These are phyloP conservation scores for Oreotrochilus melanogaster DNA, from an alignment of 2,113 vertebrate genomes.

Conservation along the genomic window DNA sequence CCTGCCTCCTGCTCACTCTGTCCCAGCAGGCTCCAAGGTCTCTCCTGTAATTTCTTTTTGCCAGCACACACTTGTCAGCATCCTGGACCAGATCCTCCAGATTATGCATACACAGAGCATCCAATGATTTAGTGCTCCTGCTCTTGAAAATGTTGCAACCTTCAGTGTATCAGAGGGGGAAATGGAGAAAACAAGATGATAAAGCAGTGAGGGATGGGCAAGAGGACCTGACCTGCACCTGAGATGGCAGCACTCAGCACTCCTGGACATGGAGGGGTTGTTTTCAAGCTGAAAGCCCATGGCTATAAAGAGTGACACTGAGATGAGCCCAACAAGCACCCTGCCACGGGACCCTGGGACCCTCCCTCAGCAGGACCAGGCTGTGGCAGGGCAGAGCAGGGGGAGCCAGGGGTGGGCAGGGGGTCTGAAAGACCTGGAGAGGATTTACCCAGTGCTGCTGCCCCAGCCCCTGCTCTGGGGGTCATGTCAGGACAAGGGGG, in stretches of 20 bases:
- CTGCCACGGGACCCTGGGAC: too few relatives aligned
- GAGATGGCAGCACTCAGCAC: not conserved
- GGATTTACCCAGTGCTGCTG: not conserved
- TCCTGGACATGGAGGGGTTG: not conserved
- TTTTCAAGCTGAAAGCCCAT: not conserved
- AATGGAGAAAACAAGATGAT: conserved; percentile 30
- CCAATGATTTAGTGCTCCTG: conserved; percentile 9
- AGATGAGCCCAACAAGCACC: too few relatives aligned
- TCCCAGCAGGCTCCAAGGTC: not conserved
- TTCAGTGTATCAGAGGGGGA: not conserved
- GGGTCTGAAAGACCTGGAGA: not conserved
- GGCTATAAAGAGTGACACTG: too few relatives aligned
- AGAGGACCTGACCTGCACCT: conserved; percentile 9
- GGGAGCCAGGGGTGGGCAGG: too few relatives aligned
- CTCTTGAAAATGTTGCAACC: not conserved
- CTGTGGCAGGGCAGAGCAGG: too few relatives aligned
- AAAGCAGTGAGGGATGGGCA: conserved; percentile 1
- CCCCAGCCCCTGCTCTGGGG: not conserved
- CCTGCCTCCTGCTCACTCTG: not conserved
- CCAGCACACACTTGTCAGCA: not conserved
- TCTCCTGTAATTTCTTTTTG: not conserved
- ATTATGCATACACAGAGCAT: not conserved
- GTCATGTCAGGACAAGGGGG: not conserved
- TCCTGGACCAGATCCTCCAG: not conserved
- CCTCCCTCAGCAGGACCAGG: too few relatives aligned